Percentiles rank a stretch among this genome's conserved stretches.
Evolutionary conservation across 2,797 vertebrate species (phyloP).

Genomic region (Sphenodon punctatus): DNA sequence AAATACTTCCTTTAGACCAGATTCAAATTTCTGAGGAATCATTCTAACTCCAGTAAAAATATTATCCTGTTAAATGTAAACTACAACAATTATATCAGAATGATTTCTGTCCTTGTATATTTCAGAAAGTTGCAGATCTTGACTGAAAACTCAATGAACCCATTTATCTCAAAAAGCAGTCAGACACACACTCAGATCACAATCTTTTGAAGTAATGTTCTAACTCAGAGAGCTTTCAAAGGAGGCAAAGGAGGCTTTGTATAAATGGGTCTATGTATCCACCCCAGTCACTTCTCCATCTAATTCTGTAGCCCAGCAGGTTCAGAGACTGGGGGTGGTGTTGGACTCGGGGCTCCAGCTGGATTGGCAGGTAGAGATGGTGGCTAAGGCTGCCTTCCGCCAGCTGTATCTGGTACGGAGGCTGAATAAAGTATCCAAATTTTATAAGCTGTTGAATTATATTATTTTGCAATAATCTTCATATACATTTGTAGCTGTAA

Average conservation of each 20-base stretch:
- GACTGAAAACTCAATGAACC: background rate
- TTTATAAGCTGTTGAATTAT: too few relatives aligned
- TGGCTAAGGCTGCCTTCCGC: too few relatives aligned
- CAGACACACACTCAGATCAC: background rate
- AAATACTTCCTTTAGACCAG: background rate
- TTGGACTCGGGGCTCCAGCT: too few relatives aligned
- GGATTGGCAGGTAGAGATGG: too few relatives aligned
- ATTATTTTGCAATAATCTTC: too few relatives aligned
- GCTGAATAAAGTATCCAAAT: too few relatives aligned
- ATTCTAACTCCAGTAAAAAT: background rate
- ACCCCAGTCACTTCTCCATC: background rate
- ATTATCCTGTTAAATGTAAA: background rate
- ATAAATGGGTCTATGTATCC: background rate
- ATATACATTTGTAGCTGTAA: too few relatives aligned
- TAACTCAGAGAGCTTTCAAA: background rate
- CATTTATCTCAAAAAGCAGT: constrained; percentile 24
- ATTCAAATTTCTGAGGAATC: constrained; percentile 16
- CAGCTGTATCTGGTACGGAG: too few relatives aligned
- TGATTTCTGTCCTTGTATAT: background rate
- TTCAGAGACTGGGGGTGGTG: background rate
- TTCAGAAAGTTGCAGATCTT: constrained; percentile 24
- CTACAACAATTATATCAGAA: constrained; percentile 8
- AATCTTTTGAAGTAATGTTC: background rate
- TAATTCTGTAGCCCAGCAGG: background rate
- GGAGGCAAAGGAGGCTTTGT: background rate